These are phyloP conservation scores for Tachysurus fulvidraco DNA, from an alignment of 2,113 vertebrate genomes.

Conservation along the genomic window DNA sequence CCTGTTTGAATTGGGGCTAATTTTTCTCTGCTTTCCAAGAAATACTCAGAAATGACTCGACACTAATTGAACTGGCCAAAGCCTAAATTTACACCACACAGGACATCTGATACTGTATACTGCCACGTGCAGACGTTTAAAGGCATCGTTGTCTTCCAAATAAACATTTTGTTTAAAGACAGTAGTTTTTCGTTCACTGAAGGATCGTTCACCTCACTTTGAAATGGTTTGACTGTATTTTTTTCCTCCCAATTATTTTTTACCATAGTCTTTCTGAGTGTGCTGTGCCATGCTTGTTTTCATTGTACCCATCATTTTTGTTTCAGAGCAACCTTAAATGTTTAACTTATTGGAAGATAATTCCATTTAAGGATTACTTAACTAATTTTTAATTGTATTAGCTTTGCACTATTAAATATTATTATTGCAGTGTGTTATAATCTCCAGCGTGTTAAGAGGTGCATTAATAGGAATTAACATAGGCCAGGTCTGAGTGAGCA, in stretches of 20 bases:
- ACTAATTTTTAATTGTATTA: constrained; percentile 54
- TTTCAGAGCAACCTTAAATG: constrained; percentile 49
- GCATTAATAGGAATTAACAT: neutral
- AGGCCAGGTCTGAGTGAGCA: neutral
- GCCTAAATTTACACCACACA: constrained; percentile 26
- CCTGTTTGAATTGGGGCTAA: constrained; percentile 31
- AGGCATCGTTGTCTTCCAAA: neutral
- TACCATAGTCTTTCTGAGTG: neutral
- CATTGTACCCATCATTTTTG: constrained; percentile 36
- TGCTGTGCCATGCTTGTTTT: constrained; percentile 37
- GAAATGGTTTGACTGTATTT: neutral
- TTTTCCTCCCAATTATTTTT: neutral
- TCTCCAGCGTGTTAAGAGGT: constrained; percentile 41
- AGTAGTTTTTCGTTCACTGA: constrained; percentile 4
- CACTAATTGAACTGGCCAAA: constrained; percentile 38
- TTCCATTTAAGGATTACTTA: constrained; percentile 61
- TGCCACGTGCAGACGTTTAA: neutral
- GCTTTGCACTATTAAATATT: constrained; percentile 71
- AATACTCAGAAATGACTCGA: constrained; percentile 29
- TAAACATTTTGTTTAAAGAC: neutral
- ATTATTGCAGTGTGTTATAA: constrained; percentile 43
- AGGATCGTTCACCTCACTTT: constrained; percentile 44
- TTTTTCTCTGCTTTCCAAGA: constrained; percentile 52
- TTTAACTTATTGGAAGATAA: constrained; percentile 58
- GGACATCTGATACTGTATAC: neutral